Evolutionary conservation across 2,797 vertebrate genomes (phyloP).

Genomic region (Loris lydekkerianus): DNA sequence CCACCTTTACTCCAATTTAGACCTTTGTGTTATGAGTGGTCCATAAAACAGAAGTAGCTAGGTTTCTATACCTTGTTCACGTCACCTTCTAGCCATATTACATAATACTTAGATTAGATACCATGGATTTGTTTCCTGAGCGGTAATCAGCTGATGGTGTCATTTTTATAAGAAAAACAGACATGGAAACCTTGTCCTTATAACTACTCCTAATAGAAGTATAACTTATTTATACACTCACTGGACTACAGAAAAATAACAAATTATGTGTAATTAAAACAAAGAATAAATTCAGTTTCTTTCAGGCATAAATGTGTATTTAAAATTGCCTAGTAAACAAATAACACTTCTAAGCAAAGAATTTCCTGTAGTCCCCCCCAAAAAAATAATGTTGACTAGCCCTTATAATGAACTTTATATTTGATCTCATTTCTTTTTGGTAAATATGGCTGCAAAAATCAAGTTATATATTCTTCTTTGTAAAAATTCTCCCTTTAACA

Average conservation of each 20-base stretch:
- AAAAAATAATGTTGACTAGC: background rate
- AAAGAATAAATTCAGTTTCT: no score
- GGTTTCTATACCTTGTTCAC: no score
- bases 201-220: background rate
- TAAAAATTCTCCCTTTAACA: background rate
- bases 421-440: conserved; percentile 15
- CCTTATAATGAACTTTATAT: conserved; percentile 20
- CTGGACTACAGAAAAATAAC: background rate
- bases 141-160: background rate
- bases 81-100: background rate
- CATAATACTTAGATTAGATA: background rate
- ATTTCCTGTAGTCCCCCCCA: background rate
- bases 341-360: background rate
- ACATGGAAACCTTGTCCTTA: background rate
- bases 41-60: no score
- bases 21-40: no score
- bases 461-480: background rate
- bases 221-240: background rate
- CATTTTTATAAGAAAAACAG: background rate
- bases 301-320: background rate
- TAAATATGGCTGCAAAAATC: background rate
- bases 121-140: background rate
- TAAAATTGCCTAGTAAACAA: conserved; percentile 58
- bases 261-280: background rate
- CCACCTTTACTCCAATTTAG: no score